phyloP scores from a whole-genome alignment of 2,113 vertebrate genomes.

The Haliaeetus leucogaster region DNA sequence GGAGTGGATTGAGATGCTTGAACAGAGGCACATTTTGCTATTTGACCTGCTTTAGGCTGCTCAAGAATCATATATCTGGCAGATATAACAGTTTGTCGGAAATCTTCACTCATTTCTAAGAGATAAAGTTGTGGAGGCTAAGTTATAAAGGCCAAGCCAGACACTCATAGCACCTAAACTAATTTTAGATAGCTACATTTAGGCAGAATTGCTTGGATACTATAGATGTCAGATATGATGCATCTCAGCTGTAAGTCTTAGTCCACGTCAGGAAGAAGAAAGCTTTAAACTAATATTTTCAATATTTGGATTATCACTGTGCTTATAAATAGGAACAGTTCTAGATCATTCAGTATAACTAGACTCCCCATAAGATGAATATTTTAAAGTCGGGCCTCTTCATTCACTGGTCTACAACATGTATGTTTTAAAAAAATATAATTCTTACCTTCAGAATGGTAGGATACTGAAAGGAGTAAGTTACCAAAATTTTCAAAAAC shows the following conservation, averaged over 20 bases:
- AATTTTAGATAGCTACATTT: not conserved
- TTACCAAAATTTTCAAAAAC: not conserved
- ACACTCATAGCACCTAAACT: not conserved
- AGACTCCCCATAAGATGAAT: not conserved
- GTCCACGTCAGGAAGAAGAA: not conserved
- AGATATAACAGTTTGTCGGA: not conserved
- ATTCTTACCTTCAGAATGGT: not conserved
- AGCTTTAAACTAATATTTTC: not conserved
- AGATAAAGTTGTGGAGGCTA: not conserved
- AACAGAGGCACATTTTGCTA: not conserved
- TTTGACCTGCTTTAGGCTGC: not conserved
- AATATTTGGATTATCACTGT: not conserved
- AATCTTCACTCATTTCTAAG: not conserved
- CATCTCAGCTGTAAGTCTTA: not conserved
- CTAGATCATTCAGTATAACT: not conserved
- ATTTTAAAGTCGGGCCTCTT: not conserved
- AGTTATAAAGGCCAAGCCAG: not conserved
- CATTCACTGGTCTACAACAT: not conserved
- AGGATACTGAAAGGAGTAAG: not conserved
- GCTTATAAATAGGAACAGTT: not conserved
- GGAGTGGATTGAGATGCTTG: not conserved
- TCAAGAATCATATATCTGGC: not conserved
- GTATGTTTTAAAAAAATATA: not conserved
- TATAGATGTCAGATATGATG: not conserved
- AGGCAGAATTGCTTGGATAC: not conserved